Evolutionary conservation across 2,888 invertebrate species (phyloP).

Genomic region (Diaperis boleti): DNA sequence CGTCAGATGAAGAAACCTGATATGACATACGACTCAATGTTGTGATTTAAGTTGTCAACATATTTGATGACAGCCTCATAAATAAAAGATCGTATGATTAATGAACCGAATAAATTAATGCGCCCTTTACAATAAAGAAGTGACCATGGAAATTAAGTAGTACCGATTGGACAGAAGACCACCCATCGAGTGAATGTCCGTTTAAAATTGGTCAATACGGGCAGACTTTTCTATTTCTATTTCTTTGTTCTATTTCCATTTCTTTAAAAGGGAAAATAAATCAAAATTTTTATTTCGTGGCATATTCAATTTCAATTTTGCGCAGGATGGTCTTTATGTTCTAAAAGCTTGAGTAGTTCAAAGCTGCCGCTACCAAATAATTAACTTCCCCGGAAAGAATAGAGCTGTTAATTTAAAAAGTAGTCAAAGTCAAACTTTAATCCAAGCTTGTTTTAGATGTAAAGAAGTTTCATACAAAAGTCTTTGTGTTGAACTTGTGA

Average conservation of each 20-base stretch:
- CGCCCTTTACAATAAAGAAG: conserved; percentile 21
- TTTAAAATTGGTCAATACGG: conserved; percentile 10
- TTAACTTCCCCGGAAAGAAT: conserved; percentile 33
- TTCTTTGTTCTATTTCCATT: too few relatives aligned
- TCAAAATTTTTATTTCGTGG: too few relatives aligned
- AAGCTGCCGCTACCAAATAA: conserved; percentile 27
- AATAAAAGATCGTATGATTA: conserved; percentile 24
- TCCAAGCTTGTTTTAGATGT: conserved; percentile 24
- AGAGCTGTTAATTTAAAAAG: conserved; percentile 37
- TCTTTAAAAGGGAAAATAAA: neutral
- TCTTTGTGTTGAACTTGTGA: conserved; percentile 37
- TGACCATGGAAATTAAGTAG: conserved; percentile 31
- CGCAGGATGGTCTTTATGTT: neutral
- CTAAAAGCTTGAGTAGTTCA: conserved; percentile 20
- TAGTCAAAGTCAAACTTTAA: conserved; percentile 33
- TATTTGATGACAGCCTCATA: conserved; percentile 18
- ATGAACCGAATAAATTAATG: conserved; percentile 23
- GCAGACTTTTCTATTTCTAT: too few relatives aligned
- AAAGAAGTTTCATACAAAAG: conserved; percentile 37
- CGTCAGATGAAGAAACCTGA: neutral
- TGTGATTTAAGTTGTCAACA: conserved; percentile 25
- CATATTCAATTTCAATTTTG: neutral
- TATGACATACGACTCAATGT: conserved; percentile 12
- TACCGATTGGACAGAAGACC: conserved; percentile 29
- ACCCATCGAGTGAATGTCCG: conserved; percentile 9